Percentiles rank a stretch among this genome's conserved stretches.
phyloP scores from a whole-genome alignment of 2,797 vertebrate genomes.

The Orestias chungarensis region DNA sequence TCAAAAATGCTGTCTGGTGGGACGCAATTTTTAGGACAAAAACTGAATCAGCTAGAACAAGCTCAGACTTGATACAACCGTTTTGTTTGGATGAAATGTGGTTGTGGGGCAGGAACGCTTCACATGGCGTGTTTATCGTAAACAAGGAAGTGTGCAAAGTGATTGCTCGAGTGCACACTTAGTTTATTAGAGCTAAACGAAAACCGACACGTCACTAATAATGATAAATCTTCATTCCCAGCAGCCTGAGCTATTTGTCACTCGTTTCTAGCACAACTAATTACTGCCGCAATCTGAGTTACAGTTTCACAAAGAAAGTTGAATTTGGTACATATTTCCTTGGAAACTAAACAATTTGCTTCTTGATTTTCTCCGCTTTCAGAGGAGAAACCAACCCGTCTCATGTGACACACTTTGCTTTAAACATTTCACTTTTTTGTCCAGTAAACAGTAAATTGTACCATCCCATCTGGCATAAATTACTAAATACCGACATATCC shows the following conservation, averaged over 20 bases:
- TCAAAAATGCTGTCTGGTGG: conserved; percentile 47
- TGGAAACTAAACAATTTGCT: conserved; percentile 26
- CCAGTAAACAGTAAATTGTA: conserved; percentile 58
- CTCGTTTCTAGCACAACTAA: not conserved
- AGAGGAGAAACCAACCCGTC: conserved; percentile 5
- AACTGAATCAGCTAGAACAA: conserved; percentile 17
- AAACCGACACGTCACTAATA: conserved; percentile 33
- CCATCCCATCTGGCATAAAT: conserved; percentile 69
- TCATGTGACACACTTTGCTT: conserved; percentile 10
- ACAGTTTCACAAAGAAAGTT: conserved; percentile 15
- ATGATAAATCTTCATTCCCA: conserved; percentile 36
- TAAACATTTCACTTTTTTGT: conserved; percentile 64
- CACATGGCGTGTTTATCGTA: conserved; percentile 32
- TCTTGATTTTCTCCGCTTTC: conserved; percentile 18
- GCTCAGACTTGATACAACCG: conserved; percentile 19
- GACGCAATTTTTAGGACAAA: conserved; percentile 24
- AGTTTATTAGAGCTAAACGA: conserved; percentile 64
- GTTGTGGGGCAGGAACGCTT: conserved; percentile 45
- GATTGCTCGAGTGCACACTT: conserved; percentile 42
- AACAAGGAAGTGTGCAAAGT: conserved; percentile 31
- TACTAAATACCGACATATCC: conserved; percentile 58
- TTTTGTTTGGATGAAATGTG: conserved; percentile 38
- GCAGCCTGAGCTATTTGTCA: conserved; percentile 28
- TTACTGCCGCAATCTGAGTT: not conserved
- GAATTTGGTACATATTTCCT: conserved; percentile 21